Evolutionary conservation across 2,797 vertebrate species (phyloP).

Genomic region (Muscicapa comitata): DNA sequence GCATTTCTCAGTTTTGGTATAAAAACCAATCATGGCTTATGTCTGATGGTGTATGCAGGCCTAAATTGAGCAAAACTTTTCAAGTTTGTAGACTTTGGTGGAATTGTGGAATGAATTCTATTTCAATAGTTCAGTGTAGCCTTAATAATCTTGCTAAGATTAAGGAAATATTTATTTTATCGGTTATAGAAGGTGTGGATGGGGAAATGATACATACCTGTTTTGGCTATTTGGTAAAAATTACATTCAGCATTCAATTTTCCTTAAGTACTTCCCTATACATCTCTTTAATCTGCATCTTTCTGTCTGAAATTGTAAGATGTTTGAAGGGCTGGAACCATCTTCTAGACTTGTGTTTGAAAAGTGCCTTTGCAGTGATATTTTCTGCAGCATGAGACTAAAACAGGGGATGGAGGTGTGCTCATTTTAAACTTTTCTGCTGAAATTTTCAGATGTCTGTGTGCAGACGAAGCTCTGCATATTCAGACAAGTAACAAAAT

Average conservation of each 20-base stretch:
- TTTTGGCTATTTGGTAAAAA: not conserved
- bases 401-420: fast-evolving
- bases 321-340: not conserved
- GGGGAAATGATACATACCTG: fast-evolving
- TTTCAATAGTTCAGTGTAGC: not conserved
- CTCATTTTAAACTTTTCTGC: not conserved
- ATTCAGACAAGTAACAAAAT: not conserved
- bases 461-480: not conserved
- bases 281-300: not conserved
- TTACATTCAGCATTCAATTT: not conserved
- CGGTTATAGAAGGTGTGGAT: not conserved
- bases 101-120: not conserved
- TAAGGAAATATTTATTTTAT: not conserved
- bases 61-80: not conserved
- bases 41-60: not conserved
- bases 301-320: not conserved
- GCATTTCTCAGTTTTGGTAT: not conserved
- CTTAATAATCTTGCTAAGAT: not conserved
- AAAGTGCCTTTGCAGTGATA: not conserved
- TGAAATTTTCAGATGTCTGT: not conserved
- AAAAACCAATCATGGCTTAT: fast-evolving
- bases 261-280: not conserved
- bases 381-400: not conserved
- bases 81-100: not conserved
- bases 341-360: not conserved